Evolutionary conservation across 2,888 invertebrate species (phyloP), one percentile per base, ranked within the genome.

Genomic region (Aproaerema taeniolella): DNA sequence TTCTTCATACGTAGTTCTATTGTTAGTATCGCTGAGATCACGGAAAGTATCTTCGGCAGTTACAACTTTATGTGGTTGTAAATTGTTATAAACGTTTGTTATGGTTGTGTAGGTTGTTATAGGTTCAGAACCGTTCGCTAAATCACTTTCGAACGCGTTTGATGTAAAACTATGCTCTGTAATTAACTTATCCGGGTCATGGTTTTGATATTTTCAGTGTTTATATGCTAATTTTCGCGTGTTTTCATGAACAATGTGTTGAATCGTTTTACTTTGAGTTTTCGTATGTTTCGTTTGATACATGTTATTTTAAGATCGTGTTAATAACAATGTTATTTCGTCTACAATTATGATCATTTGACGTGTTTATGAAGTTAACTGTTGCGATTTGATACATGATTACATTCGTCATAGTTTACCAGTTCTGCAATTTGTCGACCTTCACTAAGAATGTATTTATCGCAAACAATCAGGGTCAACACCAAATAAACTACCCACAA

Each of bases 31-130:
- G 7, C 7, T 20, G 20, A n/a, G n/a, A n/a, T n/a, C n/a, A n/a
- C n/a, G n/a, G n/a, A n/a, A n/a, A n/a, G n/a, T n/a, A n/a, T n/a
- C n/a, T 3, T 17, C 25, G 15, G 26, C 14, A 13, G 55, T 61
- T 57, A 37, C 24, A 51, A 50, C 41, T 67, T 67, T 64, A 63
- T 58, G 57, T 38, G 47, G 43, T 33, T 53, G 56, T 70, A 66
- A 67, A 67, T 62, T 52, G 56, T 61, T 60, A 49, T 47, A 54
- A 59, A 67, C 59, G 52, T 49, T 49, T 44, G 47, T 37, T 50
- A 47, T 13, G 38, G 41, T 44, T 38, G 46, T 49, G 55, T 55
- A 47, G 57, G 54, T 20, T 13, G 35, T 35, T 26, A 26, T 35
- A 35, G 26, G 30, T 38, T 14, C 32, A 24, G 33, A 11, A 14